Evolutionary conservation across 2,113 vertebrate species (phyloP).

Genomic region (Corythornis madagascariensis): DNA sequence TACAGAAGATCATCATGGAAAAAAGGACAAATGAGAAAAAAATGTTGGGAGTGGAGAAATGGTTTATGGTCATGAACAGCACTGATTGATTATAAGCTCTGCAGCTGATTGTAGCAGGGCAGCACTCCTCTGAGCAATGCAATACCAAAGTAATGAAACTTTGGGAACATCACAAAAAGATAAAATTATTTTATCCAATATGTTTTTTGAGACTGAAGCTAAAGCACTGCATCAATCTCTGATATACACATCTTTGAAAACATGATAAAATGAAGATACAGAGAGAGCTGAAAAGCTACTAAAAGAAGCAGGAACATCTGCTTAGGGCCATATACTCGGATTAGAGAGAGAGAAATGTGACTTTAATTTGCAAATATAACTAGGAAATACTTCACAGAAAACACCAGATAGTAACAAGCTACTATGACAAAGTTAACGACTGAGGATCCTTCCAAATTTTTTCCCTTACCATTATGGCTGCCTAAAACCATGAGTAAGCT

Average conservation of each 20-base stretch:
- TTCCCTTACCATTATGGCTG: not conserved
- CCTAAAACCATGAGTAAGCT: not conserved
- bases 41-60: not conserved
- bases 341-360: not conserved
- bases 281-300: not conserved
- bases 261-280: not conserved
- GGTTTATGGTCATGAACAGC: not conserved
- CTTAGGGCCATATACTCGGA: not conserved
- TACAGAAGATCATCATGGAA: not conserved
- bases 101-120: not conserved
- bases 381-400: not conserved
- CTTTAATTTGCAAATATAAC: not conserved
- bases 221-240: not conserved
- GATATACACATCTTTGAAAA: not conserved
- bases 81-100: not conserved
- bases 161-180: not conserved
- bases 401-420: not conserved
- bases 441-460: not conserved
- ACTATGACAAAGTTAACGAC: not conserved
- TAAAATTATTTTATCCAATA: not conserved
- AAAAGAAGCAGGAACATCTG: not conserved
- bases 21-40: not conserved
- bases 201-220: not conserved
- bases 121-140: not conserved
- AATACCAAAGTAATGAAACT: not conserved